A percentile compares a stretch with the other conserved stretches of the same genome.
Conservation (phyloP, 2,888 invertebrate species). For the Dynastes maya region DNA sequence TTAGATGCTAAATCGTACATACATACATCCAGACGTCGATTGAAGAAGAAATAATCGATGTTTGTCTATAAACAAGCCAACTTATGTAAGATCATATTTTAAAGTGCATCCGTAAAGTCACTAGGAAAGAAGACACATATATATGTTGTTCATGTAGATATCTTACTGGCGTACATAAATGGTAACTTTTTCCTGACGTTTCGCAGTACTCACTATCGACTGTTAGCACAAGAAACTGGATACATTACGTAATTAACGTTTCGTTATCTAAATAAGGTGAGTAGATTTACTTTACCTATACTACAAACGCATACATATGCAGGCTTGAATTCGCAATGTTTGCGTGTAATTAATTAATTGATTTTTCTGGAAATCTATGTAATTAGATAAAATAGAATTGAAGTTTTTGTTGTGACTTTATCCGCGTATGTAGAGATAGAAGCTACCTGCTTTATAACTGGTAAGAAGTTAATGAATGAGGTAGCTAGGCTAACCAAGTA, state of each 20-base stretch:
- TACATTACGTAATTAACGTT: conserved; percentile 24
- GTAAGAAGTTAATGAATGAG: too few species aligned
- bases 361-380: conserved; percentile 12
- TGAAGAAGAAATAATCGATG: background rate
- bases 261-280: conserved; percentile 30
- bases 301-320: background rate
- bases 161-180: background rate
- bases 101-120: background rate
- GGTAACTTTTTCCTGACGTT: conserved; percentile 19
- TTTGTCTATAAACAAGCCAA: background rate
- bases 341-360: conserved; percentile 28
- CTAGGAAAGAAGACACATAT: background rate
- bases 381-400: conserved; percentile 20
- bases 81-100: conserved; percentile 13
- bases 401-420: conserved; percentile 14
- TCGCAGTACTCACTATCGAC: background rate
- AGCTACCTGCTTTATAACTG: too few species aligned
- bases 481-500: too few species aligned
- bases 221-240: conserved; percentile 18
- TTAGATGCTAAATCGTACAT: conserved; percentile 3
- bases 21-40: background rate
- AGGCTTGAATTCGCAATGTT: background rate
- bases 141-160: conserved; percentile 1
- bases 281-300: background rate
- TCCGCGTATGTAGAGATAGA: background rate